Base-by-base conservation (phyloP, 2,797 vertebrate genomes). In the Molossus molossus region DNA sequence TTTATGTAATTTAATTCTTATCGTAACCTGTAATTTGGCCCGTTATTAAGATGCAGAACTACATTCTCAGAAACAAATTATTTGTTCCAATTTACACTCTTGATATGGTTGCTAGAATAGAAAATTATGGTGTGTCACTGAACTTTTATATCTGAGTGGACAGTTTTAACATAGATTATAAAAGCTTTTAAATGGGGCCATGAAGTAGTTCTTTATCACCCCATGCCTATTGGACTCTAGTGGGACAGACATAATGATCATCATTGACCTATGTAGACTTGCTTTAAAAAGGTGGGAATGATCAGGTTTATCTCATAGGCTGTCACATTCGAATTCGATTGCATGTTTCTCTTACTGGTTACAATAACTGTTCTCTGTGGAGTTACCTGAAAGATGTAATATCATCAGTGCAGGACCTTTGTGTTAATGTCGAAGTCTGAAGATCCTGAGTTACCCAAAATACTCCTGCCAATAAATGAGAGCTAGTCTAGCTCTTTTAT, bases 311-410 rank as follows among this genome's bases (percentile, higher is more conserved):
- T 85, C 2, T 76, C 20, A 91, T 10, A 55, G 33, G 17, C 6
- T 50, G 33, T 60, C 45, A 75, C 7, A 67, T 82, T 94, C 15
- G 55, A 58, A 50, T 69, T 90, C 70, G 70, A 89, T 86, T 33
- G 95, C 77, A 93, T 70, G 12, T 14, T 94, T 87, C n/a, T 60
- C 55, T 91, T 80, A 37, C 21, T 95, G 64, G 65, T 53, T 83
- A 76, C 79, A 27, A 58, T 83, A 11, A 14, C 9, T 84, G 0
- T 92, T 94, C 18, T 88, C 33, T 92, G 37, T 79, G 40, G 53
- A 60, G 48, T 87, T 72, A 65, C 18, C 60, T 80, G 2, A 84
- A 83, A 87, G 17, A 40, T 37, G 4, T 69, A 67, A 45, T 57
- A 29, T 29, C 87, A n/a, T 85, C 64, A 79, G n/a, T 82, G 93